Base-by-base conservation (phyloP, 2,797 vertebrate species). In the Pipistrellus kuhlii region DNA sequence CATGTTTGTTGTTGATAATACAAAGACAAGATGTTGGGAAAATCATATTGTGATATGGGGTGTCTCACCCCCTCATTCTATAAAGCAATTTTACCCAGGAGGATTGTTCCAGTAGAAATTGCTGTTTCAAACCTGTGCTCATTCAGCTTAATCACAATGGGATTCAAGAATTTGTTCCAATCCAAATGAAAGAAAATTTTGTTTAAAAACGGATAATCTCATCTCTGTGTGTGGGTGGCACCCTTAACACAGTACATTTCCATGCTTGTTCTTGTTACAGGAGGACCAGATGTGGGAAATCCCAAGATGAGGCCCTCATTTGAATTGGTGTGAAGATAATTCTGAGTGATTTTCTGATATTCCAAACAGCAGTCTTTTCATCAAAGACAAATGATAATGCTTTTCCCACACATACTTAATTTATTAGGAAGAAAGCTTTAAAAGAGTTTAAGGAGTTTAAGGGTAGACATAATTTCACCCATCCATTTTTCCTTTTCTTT, bases 141-240 rank as follows among this genome's bases (percentile, higher is more conserved):
- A 85, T 66, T 94, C 90, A 69, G n/a, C 77, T 93, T 89, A 91
- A 94, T 90, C 72, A 90, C 48, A 64, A 46, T 30, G 44, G 25
- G 35, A 96, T 88, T 96, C 55, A 91, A 87, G 72, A 95, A 94
- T 95, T 80, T 53, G 25, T 81, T 84, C 55, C 77, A 91, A 88
- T 76, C 41, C 64, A 83, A 92, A 91, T 73, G 81, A 76, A 90
- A 84, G 68, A 62, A 35, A 96, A 88, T 94, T 88, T 96, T 81
- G 23, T 90, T 93, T 78, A 25, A 93, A 94, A 93, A 84, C 59
- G 51, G 72, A 75, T 85, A 81, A 53, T 73, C 72, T 90, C 3
- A 0, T 25, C 69, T 69, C 41, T 80, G 44, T 86, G 41, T 72
- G 55, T 18, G 11, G 25, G 13, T 68, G 14, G 8, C 46, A 18